A percentile compares a stretch with the other conserved stretches of the same genome.
Evolutionary conservation across 2,888 invertebrate genomes (phyloP).

Genomic region (Spisula solida): DNA sequence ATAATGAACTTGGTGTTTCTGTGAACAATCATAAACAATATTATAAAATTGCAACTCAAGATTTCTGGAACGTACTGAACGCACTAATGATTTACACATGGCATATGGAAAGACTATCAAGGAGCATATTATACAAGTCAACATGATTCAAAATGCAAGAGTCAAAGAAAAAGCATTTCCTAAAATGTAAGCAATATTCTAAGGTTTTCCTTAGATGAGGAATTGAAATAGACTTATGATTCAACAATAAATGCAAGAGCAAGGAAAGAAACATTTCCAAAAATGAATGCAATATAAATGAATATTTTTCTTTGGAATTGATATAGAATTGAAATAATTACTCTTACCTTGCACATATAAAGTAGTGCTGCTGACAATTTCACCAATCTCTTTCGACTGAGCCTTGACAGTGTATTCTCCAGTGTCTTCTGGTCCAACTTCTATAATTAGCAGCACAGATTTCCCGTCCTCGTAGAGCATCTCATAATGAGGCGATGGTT

Average conservation of each 20-base stretch:
- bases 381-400: conserved; percentile 96
- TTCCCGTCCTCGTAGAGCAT: conserved; percentile 83
- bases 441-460: conserved; percentile 84
- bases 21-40: too few species aligned
- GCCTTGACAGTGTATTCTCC: conserved; percentile 98
- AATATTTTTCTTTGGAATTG: background rate
- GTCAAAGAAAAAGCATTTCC: too few species aligned
- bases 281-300: background rate
- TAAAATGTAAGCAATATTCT: too few species aligned
- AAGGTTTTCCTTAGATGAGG: background rate
- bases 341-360: conserved; percentile 88
- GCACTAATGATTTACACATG: too few species aligned
- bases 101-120: too few species aligned
- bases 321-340: background rate
- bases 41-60: too few species aligned
- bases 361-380: conserved; percentile 97
- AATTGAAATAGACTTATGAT: background rate
- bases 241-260: too few species aligned
- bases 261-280: background rate
- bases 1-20: too few species aligned
- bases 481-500: conserved; percentile 86
- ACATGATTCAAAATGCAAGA: too few species aligned
- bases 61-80: too few species aligned
- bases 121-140: too few species aligned
- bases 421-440: conserved; percentile 94